Evolutionary conservation across 92 coral and sea anemone genomes (phyloP).

Genomic region (Phenganax subtilis): DNA sequence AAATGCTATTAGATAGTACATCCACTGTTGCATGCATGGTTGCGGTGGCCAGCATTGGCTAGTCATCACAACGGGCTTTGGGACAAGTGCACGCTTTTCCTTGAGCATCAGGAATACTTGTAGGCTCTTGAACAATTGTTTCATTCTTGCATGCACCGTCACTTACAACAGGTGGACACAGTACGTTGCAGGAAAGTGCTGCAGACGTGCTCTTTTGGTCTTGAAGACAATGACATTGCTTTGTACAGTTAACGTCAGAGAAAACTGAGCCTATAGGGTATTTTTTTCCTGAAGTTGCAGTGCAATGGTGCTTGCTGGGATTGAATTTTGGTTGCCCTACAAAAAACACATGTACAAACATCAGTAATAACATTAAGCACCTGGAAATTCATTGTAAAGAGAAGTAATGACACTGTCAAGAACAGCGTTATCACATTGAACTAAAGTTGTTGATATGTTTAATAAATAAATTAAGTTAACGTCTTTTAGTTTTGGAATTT

Average conservation of each 20-base stretch:
- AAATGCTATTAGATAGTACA: too few species aligned
- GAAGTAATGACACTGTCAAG: not conserved
- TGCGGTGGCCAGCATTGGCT: not conserved
- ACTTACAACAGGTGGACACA: not conserved
- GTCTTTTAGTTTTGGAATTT: too few species aligned
- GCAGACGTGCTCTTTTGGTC: not conserved
- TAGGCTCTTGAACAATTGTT: not conserved
- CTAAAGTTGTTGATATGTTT: too few species aligned
- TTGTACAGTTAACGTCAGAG: conserved; percentile 20
- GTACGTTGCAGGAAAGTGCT: not conserved
- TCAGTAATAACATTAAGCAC: not conserved
- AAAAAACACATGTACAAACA: not conserved
- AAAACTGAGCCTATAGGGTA: conserved; percentile 7
- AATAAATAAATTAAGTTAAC: too few species aligned
- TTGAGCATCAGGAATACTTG: conserved; percentile 18
- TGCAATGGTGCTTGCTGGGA: conserved; percentile 10
- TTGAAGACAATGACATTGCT: conserved; percentile 19
- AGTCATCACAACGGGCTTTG: not conserved
- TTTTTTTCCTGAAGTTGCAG: conserved; percentile 1
- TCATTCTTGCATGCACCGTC: conserved; percentile 4
- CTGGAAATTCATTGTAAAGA: not conserved
- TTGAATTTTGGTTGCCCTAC: not conserved
- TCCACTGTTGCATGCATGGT: too few species aligned
- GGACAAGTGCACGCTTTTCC: conserved; percentile 21
- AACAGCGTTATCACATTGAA: too few species aligned